Evolutionary conservation across 2,113 vertebrate species (phyloP), one percentile per base, ranked within the genome.

Genomic region (Scophthalmus maximus): DNA sequence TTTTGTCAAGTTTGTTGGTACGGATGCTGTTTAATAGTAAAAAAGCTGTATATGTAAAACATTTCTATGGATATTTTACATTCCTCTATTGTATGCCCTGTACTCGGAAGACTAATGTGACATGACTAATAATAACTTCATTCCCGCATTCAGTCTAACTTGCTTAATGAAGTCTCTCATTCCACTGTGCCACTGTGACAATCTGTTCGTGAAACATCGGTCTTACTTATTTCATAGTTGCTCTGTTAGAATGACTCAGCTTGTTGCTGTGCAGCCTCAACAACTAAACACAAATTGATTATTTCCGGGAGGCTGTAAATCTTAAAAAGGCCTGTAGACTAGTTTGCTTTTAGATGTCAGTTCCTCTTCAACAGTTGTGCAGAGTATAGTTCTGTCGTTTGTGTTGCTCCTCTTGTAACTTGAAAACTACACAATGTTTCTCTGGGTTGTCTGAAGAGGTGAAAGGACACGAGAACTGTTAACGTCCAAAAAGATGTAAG

Each of bases 161-260:
- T 27, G 34, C 73, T 83, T 80, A 74, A 76, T 50, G 73, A 89
- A 73, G 57, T 77, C 73, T 77, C 73, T 78, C 71, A 84, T 90
- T 92, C 86, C 87, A 85, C 87, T 63, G 82, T 92, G 87, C 90
- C 90, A 89, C 89, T 92, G 89, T 91, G 90, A 92, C 89, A 89
- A 90, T 92, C 89, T 79, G 63, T 26, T 64, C 67, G 60, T 82
- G 65, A 50, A 68, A 61, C 46, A 59, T 73, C 18, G 32, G 70
- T 74, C 55, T 29, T 53, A 36, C 68, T 47, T 61, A 8, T 40
- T 49, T 77, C 38, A 60, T 53, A 51, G 12, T 30, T 40, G 73
- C 17, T 65, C 20, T 78, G 14, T 58, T 74, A 78, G 68, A 80
- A 85, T 50, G 8, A 59, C 67, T 82, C 44, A 55, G 58, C 55